phyloP scores from a whole-genome alignment of 2,888 invertebrate species.

The Lithophane leautieri region DNA sequence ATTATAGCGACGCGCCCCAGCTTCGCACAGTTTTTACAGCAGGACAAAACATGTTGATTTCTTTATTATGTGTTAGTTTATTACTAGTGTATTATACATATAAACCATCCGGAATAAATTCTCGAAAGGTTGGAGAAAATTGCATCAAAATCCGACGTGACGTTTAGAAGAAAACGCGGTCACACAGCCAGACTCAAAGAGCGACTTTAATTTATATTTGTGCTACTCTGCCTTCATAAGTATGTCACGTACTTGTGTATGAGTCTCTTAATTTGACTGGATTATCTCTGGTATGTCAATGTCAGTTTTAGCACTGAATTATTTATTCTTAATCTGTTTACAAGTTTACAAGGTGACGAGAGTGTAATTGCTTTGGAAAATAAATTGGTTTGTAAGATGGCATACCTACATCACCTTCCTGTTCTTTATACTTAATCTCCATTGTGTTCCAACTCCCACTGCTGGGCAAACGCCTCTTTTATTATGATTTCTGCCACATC shows the following conservation, averaged over 20 bases:
- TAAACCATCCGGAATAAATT: background rate
- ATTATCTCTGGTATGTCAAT: conserved; percentile 28
- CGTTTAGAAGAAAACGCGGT: background rate
- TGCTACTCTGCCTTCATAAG: background rate
- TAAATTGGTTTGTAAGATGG: too few relatives aligned
- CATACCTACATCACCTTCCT: too few relatives aligned
- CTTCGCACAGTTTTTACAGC: background rate
- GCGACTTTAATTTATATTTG: too few relatives aligned
- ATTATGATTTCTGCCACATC: too few relatives aligned
- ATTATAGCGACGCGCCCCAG: background rate
- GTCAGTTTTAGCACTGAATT: conserved; percentile 18
- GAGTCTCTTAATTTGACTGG: conserved; percentile 1
- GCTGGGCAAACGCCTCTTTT: too few relatives aligned
- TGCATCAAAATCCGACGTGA: background rate
- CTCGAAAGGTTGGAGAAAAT: background rate
- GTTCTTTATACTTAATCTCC: too few relatives aligned
- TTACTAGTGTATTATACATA: background rate
- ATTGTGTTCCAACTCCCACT: too few relatives aligned
- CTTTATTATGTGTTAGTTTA: background rate
- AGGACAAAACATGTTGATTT: background rate
- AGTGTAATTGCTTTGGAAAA: too few relatives aligned
- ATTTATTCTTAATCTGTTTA: too few relatives aligned
- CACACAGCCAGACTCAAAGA: too few relatives aligned
- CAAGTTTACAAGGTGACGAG: too few relatives aligned
- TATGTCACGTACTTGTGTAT: conserved; percentile 26